Evolutionary conservation across 2,797 vertebrate species (phyloP), one percentile per base, ranked within the genome.

Genomic region (Rhinoraja longicauda): DNA sequence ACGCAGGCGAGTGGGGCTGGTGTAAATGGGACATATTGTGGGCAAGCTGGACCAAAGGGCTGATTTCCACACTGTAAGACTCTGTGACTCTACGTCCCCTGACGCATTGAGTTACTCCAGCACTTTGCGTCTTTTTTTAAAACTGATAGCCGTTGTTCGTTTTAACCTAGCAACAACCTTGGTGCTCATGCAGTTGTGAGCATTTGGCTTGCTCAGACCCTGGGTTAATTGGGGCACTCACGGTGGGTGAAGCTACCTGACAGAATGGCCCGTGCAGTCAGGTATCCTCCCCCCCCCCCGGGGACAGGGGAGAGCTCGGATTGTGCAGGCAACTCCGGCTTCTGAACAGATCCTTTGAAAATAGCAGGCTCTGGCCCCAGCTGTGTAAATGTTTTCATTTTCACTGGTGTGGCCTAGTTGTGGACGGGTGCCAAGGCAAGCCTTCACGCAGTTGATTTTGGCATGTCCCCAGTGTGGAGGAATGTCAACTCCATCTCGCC

Each of bases 341-440:
- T 95, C 96, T 96, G 96, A 96, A 97, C 96, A 94, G 95, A 94
- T 95, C 96, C 94, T 95, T 94, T 96, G 97, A 96, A 96, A 96
- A 96, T 94, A 95, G 96, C 97, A 97, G 95, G 97, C 96, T 97
- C 97, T 97, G 96, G 96, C 96, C 97, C 97, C 98, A 99, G 98
- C 98, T 99, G 98, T 99, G 98, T 99, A 98, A 99, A 99, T 98
- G 98, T 98, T 99, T 98, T 99, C 96, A 96, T 97, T 98, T 98
- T 97, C 96, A 96, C 97, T 96, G 97, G 98, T 97, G 98, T 96
- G 97, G 97, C 97, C 96, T 95, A 94, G 96, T 97, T 97, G 97
- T 99, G 98, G 98, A 98, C 96, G 88, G 0, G 93, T 70, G 98
- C 98, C 98, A 99, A 99, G 96, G 98, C 97, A 98, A 98, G 98